Evolutionary conservation across 2,888 invertebrate genomes (phyloP).

Genomic region (Cephus runcator): DNA sequence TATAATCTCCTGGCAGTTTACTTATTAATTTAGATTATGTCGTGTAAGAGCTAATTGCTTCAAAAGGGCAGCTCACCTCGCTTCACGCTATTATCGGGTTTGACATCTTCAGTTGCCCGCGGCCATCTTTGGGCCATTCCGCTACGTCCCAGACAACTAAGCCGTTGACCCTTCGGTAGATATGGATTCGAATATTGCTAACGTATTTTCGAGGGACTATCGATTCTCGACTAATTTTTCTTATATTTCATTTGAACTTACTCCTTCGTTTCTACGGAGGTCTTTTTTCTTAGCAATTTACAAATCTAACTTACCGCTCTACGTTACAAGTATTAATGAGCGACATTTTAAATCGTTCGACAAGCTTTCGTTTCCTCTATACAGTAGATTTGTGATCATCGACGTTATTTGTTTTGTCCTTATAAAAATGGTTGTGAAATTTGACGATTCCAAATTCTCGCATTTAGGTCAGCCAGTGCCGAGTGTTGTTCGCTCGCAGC

Average conservation of each 20-base stretch:
- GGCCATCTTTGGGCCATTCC: background rate
- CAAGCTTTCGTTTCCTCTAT: too few species aligned
- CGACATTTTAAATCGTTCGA: background rate
- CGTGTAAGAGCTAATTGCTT: slow-evolving; percentile 61
- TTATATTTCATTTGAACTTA: background rate
- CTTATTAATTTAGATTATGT: slow-evolving; percentile 65
- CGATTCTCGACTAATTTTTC: background rate
- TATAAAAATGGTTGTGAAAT: background rate
- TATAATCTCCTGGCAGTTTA: slow-evolving; percentile 59
- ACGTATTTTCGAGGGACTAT: background rate
- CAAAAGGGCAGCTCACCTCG: slow-evolving; percentile 20
- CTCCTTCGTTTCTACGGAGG: background rate
- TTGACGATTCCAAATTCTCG: background rate
- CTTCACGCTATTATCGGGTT: background rate
- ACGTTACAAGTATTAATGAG: background rate
- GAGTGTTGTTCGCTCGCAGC: background rate
- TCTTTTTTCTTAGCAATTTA: background rate
- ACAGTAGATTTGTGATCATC: background rate
- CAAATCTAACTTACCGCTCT: background rate
- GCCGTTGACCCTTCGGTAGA: background rate
- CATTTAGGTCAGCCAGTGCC: background rate
- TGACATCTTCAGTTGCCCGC: background rate
- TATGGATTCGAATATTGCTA: background rate
- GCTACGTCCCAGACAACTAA: background rate
- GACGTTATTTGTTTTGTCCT: background rate